phyloP scores from a whole-genome alignment of 2,888 invertebrate genomes.

The Griposia aprilina region DNA sequence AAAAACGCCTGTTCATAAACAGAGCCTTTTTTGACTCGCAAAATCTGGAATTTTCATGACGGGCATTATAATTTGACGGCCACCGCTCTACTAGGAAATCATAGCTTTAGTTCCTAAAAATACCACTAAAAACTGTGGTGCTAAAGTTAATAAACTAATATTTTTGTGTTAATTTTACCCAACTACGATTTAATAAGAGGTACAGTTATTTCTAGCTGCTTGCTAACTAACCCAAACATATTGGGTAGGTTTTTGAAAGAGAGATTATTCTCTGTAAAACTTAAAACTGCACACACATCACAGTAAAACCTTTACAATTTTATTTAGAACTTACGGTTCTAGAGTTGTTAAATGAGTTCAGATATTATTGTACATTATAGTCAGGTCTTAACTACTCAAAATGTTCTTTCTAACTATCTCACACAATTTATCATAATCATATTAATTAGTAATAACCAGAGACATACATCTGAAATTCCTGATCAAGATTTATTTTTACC shows the following conservation, averaged over 20 bases:
- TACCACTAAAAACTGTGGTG: slow-evolving; percentile 14
- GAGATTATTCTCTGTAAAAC: not conserved
- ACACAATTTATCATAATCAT: slow-evolving; percentile 39
- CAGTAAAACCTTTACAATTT: not conserved
- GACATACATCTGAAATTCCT: slow-evolving; percentile 30
- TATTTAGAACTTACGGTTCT: not conserved
- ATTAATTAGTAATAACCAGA: slow-evolving; percentile 6
- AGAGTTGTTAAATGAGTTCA: not conserved
- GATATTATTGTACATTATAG: not conserved
- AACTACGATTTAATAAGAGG: not conserved
- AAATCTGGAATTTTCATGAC: not conserved
- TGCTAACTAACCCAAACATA: not conserved
- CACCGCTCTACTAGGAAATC: not conserved
- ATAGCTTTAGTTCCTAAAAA: slow-evolving; percentile 9
- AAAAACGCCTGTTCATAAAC: not conserved
- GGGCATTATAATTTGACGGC: not conserved
- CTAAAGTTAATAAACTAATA: slow-evolving; percentile 1
- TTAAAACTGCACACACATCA: not conserved
- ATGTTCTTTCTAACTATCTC: slow-evolving; percentile 30
- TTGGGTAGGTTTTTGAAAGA: not conserved
- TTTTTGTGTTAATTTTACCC: slow-evolving; percentile 12
- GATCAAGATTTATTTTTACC: not conserved
- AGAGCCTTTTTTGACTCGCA: not conserved
- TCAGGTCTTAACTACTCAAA: not conserved
- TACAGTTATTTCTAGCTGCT: slow-evolving; percentile 16